Evolutionary conservation across 2,797 vertebrate genomes (phyloP), one percentile per base, ranked within the genome.

Genomic region (Limnodromus scolopaceus): DNA sequence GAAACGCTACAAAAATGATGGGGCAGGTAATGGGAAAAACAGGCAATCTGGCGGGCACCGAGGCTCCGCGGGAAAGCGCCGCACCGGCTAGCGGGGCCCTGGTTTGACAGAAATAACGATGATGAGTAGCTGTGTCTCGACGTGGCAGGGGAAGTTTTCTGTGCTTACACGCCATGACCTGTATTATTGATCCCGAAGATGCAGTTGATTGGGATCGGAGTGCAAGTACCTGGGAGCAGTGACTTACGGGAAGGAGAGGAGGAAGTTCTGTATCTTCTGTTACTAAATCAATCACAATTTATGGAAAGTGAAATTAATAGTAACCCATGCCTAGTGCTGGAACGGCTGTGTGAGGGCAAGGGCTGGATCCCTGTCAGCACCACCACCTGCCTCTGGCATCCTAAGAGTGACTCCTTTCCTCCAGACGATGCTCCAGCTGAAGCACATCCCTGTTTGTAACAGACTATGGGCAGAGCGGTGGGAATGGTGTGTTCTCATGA

Each of bases 401-500:
- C 49, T 3, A 0, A 0, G 4, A 32, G 43, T 2, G 14, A 3
- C 15, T 23, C 2, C 32, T 16, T 6, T 5, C 43, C 55, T 14
- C 32, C 45, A 25, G 39, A 45, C 11, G 12, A 2, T 0, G 54
- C 58, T 53, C 48, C 12, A 4, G 25, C 1, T 75, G 77, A 46
- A 61, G 53, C 16, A 54, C 28, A 12, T 18, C 12, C 5, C 6
- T 1, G 1, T 11, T 27, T 5, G 3, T 2, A 0, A 30, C 10
- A n/a, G 23, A 7, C 5, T 6, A 13, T 6, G 15, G 45, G 39
- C 19, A 2, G 28, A 10, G 28, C 0, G 39, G 6, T 41, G 65
- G 69, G 49, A 84, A 15, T 1, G 3, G 60, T 9, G 1, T 13
- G n/a, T 10, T 69, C 65, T 32, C 11, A 2, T 11, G 19, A 11